Evolutionary conservation across 2,888 invertebrate genomes (phyloP).

Genomic region (Callinectes sapidus): DNA sequence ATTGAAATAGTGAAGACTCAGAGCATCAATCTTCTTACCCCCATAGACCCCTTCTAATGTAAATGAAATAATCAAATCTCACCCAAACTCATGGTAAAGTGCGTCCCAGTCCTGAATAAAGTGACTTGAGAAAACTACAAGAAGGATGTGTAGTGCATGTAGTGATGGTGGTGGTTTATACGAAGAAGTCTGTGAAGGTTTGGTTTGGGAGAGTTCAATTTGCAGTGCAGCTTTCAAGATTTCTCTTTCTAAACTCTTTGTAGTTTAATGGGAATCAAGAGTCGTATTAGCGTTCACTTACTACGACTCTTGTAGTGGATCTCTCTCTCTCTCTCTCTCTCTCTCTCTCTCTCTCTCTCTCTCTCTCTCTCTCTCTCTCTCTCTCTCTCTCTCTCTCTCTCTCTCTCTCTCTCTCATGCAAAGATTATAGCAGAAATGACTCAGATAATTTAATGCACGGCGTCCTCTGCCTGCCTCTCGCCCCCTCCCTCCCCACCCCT

Average conservation of each 20-base stretch:
- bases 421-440: background rate
- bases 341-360: background rate
- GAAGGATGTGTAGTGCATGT: background rate
- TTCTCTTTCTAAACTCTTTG: background rate
- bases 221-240: background rate
- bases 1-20: too few species aligned
- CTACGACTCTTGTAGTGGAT: background rate
- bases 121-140: background rate
- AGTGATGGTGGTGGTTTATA: background rate
- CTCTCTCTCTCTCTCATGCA: constrained; percentile 36
- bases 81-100: too few species aligned
- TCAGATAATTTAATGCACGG: background rate
- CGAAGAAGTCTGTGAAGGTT: too few species aligned
- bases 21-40: too few species aligned
- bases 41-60: too few species aligned
- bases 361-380: constrained; percentile 37
- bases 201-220: background rate
- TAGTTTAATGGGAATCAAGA: too few species aligned
- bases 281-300: background rate
- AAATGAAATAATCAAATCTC: too few species aligned
- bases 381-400: constrained; percentile 42
- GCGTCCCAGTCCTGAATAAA: too few species aligned
- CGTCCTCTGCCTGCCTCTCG: background rate
- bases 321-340: background rate
- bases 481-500: background rate